phyloP scores from a whole-genome alignment of 1,140 invertebrate species.

The Teleopsis dalmanni region DNA sequence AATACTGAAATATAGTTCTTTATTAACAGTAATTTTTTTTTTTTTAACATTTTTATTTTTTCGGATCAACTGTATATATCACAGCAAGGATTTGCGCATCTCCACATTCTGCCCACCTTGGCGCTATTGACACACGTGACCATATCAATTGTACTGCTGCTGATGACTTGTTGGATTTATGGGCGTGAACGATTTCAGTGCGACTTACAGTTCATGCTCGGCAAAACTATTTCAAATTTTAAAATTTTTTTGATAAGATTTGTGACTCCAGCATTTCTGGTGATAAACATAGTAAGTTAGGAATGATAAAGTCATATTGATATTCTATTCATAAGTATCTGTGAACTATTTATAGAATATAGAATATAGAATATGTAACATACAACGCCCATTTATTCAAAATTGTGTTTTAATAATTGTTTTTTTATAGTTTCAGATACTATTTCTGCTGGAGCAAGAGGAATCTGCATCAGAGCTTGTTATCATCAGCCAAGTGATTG shows the following conservation, averaged over 20 bases:
- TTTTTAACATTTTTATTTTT: background rate
- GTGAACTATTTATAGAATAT: no score
- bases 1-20: background rate
- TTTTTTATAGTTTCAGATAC: constrained; percentile 18
- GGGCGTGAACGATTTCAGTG: constrained; percentile 60
- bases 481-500: constrained; percentile 24
- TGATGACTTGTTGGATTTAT: constrained; percentile 69
- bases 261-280: constrained; percentile 28
- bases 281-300: constrained; percentile 21
- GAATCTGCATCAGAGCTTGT: constrained; percentile 16
- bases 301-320: background rate
- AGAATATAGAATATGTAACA: no score
- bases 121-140: constrained; percentile 64
- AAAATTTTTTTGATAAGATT: constrained; percentile 37
- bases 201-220: constrained; percentile 75
- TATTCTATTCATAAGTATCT: background rate
- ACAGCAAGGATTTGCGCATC: constrained; percentile 29
- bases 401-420: background rate
- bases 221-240: constrained; percentile 53
- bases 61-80: no score
- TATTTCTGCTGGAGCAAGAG: constrained; percentile 13
- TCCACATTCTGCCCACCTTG: constrained; percentile 49
- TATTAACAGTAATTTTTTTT: no score
- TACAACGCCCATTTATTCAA: background rate
- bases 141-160: constrained; percentile 61